Evolutionary conservation across 2,113 vertebrate species (phyloP).

Genomic region (Dendropsophus ebraccatus): DNA sequence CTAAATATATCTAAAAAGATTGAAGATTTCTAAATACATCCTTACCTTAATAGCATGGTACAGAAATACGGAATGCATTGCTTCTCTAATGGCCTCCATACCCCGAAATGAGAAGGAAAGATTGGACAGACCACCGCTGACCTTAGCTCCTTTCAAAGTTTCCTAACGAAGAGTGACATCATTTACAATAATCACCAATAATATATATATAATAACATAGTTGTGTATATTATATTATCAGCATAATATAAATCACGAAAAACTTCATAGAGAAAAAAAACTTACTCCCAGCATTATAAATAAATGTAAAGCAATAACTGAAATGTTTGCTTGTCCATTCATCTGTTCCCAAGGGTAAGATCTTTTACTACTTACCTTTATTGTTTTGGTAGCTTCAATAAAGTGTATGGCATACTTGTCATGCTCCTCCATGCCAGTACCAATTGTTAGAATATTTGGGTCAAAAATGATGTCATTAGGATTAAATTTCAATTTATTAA

Average conservation of each 20-base stretch:
- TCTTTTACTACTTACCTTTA: conserved; percentile 81
- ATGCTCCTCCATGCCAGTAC: conserved; percentile 97
- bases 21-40: neutral
- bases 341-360: neutral
- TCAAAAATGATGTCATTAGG: conserved; percentile 97
- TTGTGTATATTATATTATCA: no score
- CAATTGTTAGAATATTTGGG: conserved; percentile 97
- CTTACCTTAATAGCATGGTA: conserved; percentile 89
- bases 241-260: no score
- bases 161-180: conserved; percentile 71
- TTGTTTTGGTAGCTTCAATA: conserved; percentile 84
- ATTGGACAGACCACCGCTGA: conserved; percentile 97
- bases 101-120: conserved; percentile 97
- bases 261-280: no score
- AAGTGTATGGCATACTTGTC: conserved; percentile 89
- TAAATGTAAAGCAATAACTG: no score
- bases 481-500: conserved; percentile 81
- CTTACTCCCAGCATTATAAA: no score
- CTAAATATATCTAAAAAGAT: neutral
- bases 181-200: no score
- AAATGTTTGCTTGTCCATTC: neutral
- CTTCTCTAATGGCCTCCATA: conserved; percentile 94
- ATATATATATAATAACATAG: no score
- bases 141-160: conserved; percentile 83
- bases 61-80: conserved; percentile 95